Conservation (phyloP, 2,113 vertebrate species). For the Vombatus ursinus region DNA sequence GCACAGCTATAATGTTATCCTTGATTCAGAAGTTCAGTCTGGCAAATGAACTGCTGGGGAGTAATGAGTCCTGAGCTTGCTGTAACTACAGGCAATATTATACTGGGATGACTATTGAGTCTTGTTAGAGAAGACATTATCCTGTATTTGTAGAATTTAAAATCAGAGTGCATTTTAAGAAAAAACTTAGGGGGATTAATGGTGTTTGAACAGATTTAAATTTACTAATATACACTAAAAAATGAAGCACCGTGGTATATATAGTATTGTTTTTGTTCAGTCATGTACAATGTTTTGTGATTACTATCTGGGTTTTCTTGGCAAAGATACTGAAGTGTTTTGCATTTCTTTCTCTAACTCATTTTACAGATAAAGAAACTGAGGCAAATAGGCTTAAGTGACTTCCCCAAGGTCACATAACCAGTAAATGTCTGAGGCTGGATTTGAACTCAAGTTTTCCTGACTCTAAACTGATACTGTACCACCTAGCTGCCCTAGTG, state of each 20-base stretch:
- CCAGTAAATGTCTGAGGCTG: background rate
- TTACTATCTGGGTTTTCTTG: background rate
- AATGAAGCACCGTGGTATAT: background rate
- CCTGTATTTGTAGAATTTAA: slow-evolving; percentile 72
- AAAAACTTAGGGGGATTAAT: slow-evolving; percentile 70
- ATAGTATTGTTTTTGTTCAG: background rate
- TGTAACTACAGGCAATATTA: slow-evolving; percentile 64
- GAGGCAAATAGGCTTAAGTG: background rate
- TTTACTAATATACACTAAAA: slow-evolving; percentile 62
- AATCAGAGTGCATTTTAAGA: slow-evolving; percentile 70
- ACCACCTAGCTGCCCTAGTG: background rate
- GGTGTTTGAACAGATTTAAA: slow-evolving; percentile 74
- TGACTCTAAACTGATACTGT: background rate
- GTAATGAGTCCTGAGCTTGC: slow-evolving; percentile 66
- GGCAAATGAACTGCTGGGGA: slow-evolving; percentile 60
- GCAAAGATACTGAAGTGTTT: background rate
- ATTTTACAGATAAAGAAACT: background rate
- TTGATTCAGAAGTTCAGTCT: slow-evolving; percentile 70
- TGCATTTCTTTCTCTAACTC: background rate
- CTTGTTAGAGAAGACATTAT: slow-evolving; percentile 74
- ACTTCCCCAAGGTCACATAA: background rate
- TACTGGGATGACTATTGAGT: slow-evolving; percentile 73
- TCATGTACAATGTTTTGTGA: background rate
- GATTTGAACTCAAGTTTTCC: background rate
- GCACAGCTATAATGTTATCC: slow-evolving; percentile 76